These are phyloP conservation scores for Embidobia sp. DNA, from an alignment of 2,888 invertebrate species.

Conservation along the genomic window DNA sequence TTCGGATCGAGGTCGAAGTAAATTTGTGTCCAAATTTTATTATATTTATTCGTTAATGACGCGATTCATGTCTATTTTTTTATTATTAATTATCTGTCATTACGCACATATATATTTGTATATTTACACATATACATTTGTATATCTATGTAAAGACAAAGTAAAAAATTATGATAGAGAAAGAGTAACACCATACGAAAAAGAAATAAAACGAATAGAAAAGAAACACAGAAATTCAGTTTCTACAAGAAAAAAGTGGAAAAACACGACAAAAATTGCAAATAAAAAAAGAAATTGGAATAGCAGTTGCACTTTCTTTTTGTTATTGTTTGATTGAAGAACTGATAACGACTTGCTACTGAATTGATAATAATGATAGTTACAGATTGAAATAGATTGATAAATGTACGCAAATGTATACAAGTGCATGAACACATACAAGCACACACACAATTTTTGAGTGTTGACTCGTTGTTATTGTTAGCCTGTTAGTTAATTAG, in stretches of 20 bases:
- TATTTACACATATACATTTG: no score
- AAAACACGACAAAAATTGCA: slow-evolving; percentile 29
- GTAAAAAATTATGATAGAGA: no score
- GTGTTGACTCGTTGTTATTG: slow-evolving; percentile 82
- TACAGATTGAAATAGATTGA: slow-evolving; percentile 76
- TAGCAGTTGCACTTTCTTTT: slow-evolving; percentile 62
- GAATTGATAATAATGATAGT: slow-evolving; percentile 78
- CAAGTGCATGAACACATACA: slow-evolving; percentile 76
- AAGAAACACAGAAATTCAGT: slow-evolving; percentile 16
- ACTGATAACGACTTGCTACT: slow-evolving; percentile 69
- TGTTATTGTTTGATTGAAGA: slow-evolving; percentile 55
- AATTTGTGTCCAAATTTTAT: slow-evolving; percentile 75
- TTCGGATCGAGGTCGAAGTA: slow-evolving; percentile 60
- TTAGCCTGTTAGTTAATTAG: slow-evolving; percentile 82
- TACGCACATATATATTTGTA: slow-evolving; percentile 63
- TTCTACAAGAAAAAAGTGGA: slow-evolving; percentile 44
- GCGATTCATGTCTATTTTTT: slow-evolving; percentile 64
- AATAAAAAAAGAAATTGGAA: slow-evolving; percentile 52
- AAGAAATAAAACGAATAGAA: slow-evolving; percentile 7
- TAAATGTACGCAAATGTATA: slow-evolving; percentile 73
- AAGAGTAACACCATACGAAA: slow-evolving; percentile 51
- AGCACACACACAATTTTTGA: slow-evolving; percentile 76
- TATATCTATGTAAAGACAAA: no score
- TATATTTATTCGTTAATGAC: slow-evolving; percentile 74
- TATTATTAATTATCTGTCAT: slow-evolving; percentile 60